Evolutionary conservation across 1,140 invertebrate genomes (phyloP).

Genomic region (Lordiphosa mommai): DNA sequence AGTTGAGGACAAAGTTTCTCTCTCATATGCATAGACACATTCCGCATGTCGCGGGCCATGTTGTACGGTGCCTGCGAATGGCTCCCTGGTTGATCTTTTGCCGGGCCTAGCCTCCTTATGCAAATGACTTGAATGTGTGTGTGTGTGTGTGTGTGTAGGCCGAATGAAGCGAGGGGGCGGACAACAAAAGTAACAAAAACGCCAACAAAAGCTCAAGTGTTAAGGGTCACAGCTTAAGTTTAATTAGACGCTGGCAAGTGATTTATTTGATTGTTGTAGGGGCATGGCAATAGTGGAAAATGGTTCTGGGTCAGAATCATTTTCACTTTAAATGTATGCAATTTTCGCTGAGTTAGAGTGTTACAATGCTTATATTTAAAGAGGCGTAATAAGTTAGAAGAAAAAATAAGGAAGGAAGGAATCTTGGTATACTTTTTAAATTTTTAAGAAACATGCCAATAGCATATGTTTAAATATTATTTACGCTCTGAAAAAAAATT

Average conservation of each 20-base stretch:
- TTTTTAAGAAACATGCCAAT: no score
- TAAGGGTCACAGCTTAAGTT: conserved; percentile 73
- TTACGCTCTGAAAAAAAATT: no score
- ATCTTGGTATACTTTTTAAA: no score
- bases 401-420: no score
- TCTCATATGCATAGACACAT: conserved; percentile 65
- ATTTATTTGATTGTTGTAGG: conserved; percentile 63
- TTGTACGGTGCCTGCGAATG: conserved; percentile 29
- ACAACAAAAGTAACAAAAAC: conserved; percentile 26
- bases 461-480: no score
- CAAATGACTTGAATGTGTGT: conserved; percentile 48
- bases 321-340: no score
- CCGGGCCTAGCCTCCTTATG: conserved; percentile 57
- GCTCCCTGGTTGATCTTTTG: conserved; percentile 71
- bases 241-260: conserved; percentile 68
- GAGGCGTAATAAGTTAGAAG: background rate
- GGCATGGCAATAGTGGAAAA: conserved; percentile 19
- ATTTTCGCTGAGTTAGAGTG: background rate
- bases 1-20: conserved; percentile 46
- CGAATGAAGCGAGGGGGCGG: background rate
- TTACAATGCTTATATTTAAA: conserved; percentile 46
- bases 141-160: conserved; percentile 17
- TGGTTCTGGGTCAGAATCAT: conserved; percentile 13
- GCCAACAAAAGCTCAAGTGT: conserved; percentile 53
- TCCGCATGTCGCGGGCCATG: conserved; percentile 16